phyloP scores from a whole-genome alignment of 2,797 vertebrate genomes.

The Sternarchorhynchus goeldii region DNA sequence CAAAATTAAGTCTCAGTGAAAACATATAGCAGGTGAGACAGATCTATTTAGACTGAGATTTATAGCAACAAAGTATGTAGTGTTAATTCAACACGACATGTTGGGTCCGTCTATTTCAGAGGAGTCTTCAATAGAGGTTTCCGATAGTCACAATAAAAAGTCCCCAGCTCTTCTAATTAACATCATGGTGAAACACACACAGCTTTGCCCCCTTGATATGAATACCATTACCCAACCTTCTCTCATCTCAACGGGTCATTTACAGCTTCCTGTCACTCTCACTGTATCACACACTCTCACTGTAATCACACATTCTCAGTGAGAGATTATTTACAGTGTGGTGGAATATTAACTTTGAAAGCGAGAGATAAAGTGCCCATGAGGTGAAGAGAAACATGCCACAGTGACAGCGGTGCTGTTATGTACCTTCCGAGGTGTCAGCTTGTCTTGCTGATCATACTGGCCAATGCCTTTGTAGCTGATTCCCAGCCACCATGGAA shows the following conservation, averaged over 20 bases:
- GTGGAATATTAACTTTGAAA: conserved; percentile 69
- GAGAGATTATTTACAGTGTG: conserved; percentile 61
- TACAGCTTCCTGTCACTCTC: conserved; percentile 39
- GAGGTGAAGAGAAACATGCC: conserved; percentile 6
- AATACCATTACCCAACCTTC: conserved; percentile 12
- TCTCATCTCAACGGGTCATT: conserved; percentile 12
- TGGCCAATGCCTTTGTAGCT: conserved; percentile 97
- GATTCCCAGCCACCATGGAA: conserved; percentile 98
- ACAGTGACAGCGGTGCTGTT: neutral
- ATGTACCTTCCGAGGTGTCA: conserved; percentile 95
- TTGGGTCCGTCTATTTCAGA: neutral
- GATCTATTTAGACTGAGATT: neutral
- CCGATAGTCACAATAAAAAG: neutral
- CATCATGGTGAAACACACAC: conserved; percentile 6
- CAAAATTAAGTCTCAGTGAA: neutral
- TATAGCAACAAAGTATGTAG: neutral
- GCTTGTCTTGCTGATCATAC: conserved; percentile 95
- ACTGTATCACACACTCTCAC: conserved; percentile 18
- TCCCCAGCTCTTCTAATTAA: neutral
- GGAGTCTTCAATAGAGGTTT: no score
- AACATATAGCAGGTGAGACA: neutral
- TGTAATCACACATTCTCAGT: conserved; percentile 58
- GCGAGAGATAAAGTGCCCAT: conserved; percentile 5
- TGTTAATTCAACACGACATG: neutral
- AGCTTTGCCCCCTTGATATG: conserved; percentile 32